Base-by-base conservation (phyloP, 1,140 invertebrate species). In the Caenorhabditis tropicalis region DNA sequence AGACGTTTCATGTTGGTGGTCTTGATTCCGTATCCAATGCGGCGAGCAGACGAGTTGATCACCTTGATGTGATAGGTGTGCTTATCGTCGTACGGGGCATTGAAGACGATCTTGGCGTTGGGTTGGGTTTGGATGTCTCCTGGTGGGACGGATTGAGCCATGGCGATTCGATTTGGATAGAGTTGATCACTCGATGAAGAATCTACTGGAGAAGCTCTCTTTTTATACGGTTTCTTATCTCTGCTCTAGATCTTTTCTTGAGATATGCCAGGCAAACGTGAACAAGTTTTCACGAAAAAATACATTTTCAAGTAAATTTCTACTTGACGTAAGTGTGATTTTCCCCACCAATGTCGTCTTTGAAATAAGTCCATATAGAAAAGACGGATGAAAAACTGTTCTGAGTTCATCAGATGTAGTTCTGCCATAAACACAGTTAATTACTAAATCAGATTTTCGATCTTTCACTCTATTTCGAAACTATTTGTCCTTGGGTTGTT, bases 41-140 rank as follows among this genome's bases (percentile, higher is more conserved):
- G 85, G 16, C 85, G 82, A 33, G 60, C 83, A 4, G 79, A 81
- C 15, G 74, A 81, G 85, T 86, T 86, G 85, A 79, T 85, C 60
- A 86, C 79, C 82, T 83, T 83, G 43, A 83, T 83, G 82, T 83
- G 82, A 43, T 83, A 85, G 84, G 85, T 86, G 83, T 82, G 84
- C 84, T 85, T 86, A 85, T 86, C 85, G 58, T 86, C 84, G 85
- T 86, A 86, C 39, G 85, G 85, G 19, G 85, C 84, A 49, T 86
- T 86, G 85, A 86, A 86, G 21, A 85, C 83, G 84, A 86, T 86
- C 83, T 86, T 85, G 51, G 83, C 39, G 79, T 39, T 33, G 31
- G 85, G 85, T 51, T 86, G 83, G 49, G 83, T 86, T 29, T 58
- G 43, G 74, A 86, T 86, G 48, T 86, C 85, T 85, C 85, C 85